phyloP scores from a whole-genome alignment of 1,140 invertebrate genomes.

The Aphelenchoides fujianensis region DNA sequence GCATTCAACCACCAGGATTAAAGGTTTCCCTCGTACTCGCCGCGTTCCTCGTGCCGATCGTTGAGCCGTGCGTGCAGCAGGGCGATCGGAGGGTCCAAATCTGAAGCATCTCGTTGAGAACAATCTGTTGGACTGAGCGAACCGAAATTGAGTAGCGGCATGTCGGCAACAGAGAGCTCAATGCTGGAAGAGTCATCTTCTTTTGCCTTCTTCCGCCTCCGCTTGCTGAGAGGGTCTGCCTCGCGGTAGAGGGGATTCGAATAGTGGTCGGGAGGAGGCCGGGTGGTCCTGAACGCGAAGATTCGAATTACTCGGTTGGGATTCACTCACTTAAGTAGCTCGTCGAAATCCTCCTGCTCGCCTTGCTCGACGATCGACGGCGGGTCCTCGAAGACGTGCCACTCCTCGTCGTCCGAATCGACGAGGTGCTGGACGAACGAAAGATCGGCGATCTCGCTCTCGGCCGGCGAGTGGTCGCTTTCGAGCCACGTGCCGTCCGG shows the following conservation, averaged over 20 bases:
- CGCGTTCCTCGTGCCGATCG: neutral
- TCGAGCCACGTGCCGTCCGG: neutral
- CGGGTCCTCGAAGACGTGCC: neutral
- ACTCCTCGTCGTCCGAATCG: slow-evolving; percentile 2
- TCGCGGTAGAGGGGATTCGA: neutral
- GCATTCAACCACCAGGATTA: no score
- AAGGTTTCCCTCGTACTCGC: neutral
- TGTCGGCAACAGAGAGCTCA: slow-evolving; percentile 10
- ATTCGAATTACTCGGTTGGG: neutral
- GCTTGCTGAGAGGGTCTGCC: neutral
- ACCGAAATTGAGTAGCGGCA: neutral
- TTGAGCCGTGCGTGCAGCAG: neutral
- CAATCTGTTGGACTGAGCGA: neutral
- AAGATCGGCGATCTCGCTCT: neutral
- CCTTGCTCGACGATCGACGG: slow-evolving; percentile 8
- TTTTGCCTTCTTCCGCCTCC: neutral
- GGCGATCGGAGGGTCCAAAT: neutral
- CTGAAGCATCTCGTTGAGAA: neutral
- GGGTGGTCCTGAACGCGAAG: neutral
- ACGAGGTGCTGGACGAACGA: neutral
- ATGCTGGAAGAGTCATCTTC: neutral
- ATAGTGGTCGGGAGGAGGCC: slow-evolving; percentile 1
- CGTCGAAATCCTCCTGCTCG: neutral
- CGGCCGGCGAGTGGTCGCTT: neutral
- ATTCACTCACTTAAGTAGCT: slow-evolving; percentile 1